Evolutionary conservation across 2,797 vertebrate species (phyloP), one percentile per base, ranked within the genome.

Genomic region (Sebastes flavidus): DNA sequence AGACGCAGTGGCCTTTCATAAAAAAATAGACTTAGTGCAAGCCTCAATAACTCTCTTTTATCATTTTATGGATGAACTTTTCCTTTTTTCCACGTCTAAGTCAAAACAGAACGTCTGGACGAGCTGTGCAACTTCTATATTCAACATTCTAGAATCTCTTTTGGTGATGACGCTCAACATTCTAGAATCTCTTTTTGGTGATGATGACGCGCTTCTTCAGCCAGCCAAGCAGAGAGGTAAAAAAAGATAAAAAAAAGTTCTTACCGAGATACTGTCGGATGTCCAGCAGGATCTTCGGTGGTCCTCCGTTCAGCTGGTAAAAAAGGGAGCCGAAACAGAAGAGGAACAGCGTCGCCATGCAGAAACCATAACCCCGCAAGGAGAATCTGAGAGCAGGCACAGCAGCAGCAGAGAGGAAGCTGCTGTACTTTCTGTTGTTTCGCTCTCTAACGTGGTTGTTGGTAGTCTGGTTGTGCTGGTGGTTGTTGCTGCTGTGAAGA

Each of bases 191-290:
- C 30, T 63, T 6, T 46, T 46, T 42, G 14, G 38, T 30, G 38
- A 70, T 25, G 32, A 6, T 63, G 75, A 84, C 77, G 65, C 72
- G 70, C 70, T 52, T 9, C 70, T 52, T 9, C 24, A 27, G 73
- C 65, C 71, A 62, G 42, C 42, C 18, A 42, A 42, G 38, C 38
- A 16, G 38, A 49, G 8, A 62, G 30, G 54, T 42, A 42, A 42
- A 42, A 42, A 81, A 79, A 65, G 8, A 3, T 42, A 0, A 5
- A 13, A 42, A 76, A 83, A 86, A 88, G 71, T 91, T 83, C 98
- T 97, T 97, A 99, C 98, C 98, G 90, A 99, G 95, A 92, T 97
- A 99, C 91, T 96, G 97, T 82, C 97, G 95, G 91, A 99, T 95
- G 93, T 98, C 97, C 90, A 97, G 95, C 82, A 99, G 96, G 92